A percentile compares a stretch with the other conserved stretches of the same genome.
These are phyloP conservation scores for Trimorus sp. DNA, from an alignment of 2,888 invertebrate genomes.

Conservation along the genomic window DNA sequence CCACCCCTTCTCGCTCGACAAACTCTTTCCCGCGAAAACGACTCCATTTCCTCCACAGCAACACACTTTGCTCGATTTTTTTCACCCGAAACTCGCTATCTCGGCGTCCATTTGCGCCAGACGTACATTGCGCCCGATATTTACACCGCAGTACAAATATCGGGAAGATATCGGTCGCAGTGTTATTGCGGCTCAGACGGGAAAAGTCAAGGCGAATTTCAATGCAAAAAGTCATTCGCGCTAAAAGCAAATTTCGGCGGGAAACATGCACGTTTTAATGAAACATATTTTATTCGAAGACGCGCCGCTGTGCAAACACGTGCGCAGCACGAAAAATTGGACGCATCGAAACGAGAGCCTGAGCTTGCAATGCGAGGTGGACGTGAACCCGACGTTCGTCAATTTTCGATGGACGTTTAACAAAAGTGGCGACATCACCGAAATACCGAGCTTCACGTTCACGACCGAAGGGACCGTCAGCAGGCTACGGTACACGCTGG, in stretches of 20 bases:
- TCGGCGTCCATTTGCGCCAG: too few species aligned
- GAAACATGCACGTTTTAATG: background rate
- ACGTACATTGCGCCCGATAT: too few species aligned
- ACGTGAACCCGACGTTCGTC: slow-evolving; percentile 91
- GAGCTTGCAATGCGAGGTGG: slow-evolving; percentile 91
- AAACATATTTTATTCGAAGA: slow-evolving; percentile 69
- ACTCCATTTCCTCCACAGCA: too few species aligned
- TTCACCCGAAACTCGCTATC: too few species aligned
- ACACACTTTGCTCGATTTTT: too few species aligned
- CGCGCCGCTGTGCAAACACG: slow-evolving; percentile 78
- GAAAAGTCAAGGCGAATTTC: too few species aligned
- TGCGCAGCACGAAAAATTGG: slow-evolving; percentile 85
- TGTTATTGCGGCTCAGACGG: too few species aligned
- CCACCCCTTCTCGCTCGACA: too few species aligned
- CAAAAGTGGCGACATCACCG: slow-evolving; percentile 91
- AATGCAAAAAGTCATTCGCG: too few species aligned
- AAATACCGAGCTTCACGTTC: slow-evolving; percentile 86
- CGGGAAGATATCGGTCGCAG: too few species aligned
- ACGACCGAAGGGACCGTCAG: slow-evolving; percentile 86
- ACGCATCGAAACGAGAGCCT: slow-evolving; percentile 87
- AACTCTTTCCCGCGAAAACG: too few species aligned
- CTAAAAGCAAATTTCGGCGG: background rate
- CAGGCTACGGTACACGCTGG: slow-evolving; percentile 91
- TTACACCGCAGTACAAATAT: too few species aligned
- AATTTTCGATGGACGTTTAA: slow-evolving; percentile 97